A percentile compares a stretch with the other conserved stretches of the same genome.
These are phyloP conservation scores for Acinonyx jubatus DNA, from an alignment of 2,113 vertebrate species.

Conservation along the genomic window DNA sequence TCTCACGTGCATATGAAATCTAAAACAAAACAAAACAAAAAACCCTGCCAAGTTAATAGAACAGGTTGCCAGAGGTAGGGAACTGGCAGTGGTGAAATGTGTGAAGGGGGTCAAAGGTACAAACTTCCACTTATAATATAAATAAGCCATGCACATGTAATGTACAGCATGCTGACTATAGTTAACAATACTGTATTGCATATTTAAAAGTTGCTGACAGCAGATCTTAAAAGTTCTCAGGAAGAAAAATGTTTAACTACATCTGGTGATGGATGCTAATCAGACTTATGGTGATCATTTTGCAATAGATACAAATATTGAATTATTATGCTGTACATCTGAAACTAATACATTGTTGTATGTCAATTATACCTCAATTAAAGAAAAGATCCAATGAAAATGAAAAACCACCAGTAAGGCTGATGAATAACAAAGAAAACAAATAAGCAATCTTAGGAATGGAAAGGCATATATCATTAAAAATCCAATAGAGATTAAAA, in stretches of 20 bases:
- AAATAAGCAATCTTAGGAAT: neutral
- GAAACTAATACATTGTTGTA: neutral
- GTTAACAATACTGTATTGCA: neutral
- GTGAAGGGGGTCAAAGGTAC: neutral
- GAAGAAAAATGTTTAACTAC: neutral
- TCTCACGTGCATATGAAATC: neutral
- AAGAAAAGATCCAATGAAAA: neutral
- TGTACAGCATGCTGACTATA: neutral
- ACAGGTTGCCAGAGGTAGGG: neutral
- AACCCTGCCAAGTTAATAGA: neutral
- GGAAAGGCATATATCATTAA: neutral
- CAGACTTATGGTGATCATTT: neutral
- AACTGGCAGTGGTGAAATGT: neutral
- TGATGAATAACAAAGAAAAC: neutral
- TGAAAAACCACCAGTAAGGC: neutral
- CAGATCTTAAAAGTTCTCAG: neutral
- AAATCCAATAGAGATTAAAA: neutral
- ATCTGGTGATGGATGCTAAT: neutral
- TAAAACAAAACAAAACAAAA: neutral
- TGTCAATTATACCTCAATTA: neutral
- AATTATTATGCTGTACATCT: neutral
- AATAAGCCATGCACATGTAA: neutral
- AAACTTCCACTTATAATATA: neutral
- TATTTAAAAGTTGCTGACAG: neutral
- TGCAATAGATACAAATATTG: neutral